Percentiles rank a stretch among this genome's conserved stretches.
These are phyloP conservation scores for Tinamus major DNA, from an alignment of 2,797 vertebrate species.

Conservation along the genomic window DNA sequence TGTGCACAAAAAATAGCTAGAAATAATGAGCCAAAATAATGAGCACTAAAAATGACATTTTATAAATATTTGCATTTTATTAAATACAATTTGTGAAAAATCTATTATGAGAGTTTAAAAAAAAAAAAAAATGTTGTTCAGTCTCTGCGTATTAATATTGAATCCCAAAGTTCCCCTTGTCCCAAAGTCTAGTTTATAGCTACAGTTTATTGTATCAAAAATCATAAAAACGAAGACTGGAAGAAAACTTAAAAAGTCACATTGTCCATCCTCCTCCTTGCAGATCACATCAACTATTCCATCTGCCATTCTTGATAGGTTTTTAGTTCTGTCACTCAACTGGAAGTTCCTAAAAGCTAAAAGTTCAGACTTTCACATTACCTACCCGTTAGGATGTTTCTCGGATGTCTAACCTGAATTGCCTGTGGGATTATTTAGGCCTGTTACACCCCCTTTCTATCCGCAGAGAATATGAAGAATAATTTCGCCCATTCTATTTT, in stretches of 20 bases:
- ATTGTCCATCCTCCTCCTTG: not conserved
- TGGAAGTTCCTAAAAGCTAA: not conserved
- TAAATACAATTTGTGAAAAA: not conserved
- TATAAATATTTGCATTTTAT: not conserved
- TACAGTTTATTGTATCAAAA: not conserved
- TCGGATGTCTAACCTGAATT: not conserved
- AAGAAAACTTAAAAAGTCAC: not conserved
- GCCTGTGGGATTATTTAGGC: not conserved
- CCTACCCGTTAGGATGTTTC: not conserved
- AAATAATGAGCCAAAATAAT: not conserved
- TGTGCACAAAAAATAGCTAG: not conserved
- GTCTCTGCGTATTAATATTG: not conserved
- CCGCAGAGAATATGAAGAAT: not conserved
- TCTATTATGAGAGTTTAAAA: not conserved
- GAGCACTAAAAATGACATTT: not conserved
- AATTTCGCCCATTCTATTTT: not conserved
- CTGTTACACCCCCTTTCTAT: not conserved
- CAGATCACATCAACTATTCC: not conserved
- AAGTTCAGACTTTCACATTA: not conserved
- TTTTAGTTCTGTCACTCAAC: not conserved
- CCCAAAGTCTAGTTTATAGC: not conserved
- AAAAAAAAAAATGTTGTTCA: not conserved
- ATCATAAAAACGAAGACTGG: not conserved
- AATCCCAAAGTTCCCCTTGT: not conserved
- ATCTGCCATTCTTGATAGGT: not conserved